Evolutionary conservation across 2,113 vertebrate genomes (phyloP), one percentile per base, ranked within the genome.

Genomic region (Beaufortia kweichowensis): DNA sequence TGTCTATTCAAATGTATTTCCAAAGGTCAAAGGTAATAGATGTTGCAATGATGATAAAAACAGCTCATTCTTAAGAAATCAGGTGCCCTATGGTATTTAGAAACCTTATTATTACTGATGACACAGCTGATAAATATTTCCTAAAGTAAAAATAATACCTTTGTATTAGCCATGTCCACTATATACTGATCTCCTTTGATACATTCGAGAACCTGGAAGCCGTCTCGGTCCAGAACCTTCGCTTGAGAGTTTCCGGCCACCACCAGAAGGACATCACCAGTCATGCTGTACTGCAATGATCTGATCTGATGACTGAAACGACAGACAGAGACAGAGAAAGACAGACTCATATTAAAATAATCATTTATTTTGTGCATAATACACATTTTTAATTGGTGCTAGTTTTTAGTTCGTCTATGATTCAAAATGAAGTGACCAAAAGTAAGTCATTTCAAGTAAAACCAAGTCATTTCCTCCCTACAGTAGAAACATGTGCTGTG

Each of bases 181-280:
- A 99, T 98, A 86, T 99, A 98, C 64, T 98, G 97, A 88, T 98
- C 97, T 85, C 97, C 97, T 82, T 98, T 98, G 56, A 95, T 89
- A 85, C 96, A 98, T 72, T 98, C 97, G 92, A 98, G 94, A 26
- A 98, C 96, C n/a, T 94, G 96, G 88, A 99, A 98, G 67, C 97
- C 96, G 77, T 98, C 97, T 63, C 97, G 93, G 88, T 99, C 96
- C 85, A 99, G 90, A 56, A 98, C 95, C 82, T 99, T 99, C 70
- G 96, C 97, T 81, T 99, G 97, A 33, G 97, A 94, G 50, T 95
- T 98, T 35, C 96, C 96, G 19, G 97, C 94, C 26, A 98, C 93
- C 41, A 98, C 96, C 0, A 99, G 92, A 88, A 99, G 94, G 76
- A 95, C 95, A 73, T 99, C 97, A 64, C 97, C 97, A 0, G 97